These are phyloP conservation scores for Neolamprologus hecqui DNA, from an alignment of 2,113 vertebrate species.

Conservation along the genomic window DNA sequence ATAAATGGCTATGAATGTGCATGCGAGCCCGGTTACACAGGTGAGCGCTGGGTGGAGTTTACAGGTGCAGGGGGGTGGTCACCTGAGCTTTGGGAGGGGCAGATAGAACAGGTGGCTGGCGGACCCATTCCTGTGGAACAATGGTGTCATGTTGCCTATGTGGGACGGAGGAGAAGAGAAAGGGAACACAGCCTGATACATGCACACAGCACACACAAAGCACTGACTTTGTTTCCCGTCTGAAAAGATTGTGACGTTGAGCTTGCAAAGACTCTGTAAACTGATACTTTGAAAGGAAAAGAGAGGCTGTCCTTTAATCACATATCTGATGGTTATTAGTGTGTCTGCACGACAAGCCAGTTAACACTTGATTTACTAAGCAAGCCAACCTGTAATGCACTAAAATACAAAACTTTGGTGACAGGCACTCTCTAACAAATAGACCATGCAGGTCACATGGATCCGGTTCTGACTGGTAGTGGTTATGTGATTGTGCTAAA, in stretches of 20 bases:
- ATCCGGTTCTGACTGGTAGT: constrained; percentile 64
- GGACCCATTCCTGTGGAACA: constrained; percentile 41
- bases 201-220: constrained; percentile 48
- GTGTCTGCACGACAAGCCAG: neutral
- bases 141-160: constrained; percentile 61
- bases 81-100: constrained; percentile 50
- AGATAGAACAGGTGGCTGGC: constrained; percentile 65
- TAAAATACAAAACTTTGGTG: neutral
- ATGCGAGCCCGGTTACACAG: constrained; percentile 84
- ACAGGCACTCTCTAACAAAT: constrained; percentile 14
- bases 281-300: constrained; percentile 50
- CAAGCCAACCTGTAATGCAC: neutral
- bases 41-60: constrained; percentile 56
- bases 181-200: constrained; percentile 51
- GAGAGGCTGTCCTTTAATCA: constrained; percentile 26
- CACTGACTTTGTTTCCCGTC: constrained; percentile 46
- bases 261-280: constrained; percentile 45
- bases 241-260: constrained; percentile 54
- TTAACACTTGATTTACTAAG: neutral
- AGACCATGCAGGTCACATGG: neutral
- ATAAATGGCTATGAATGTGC: constrained; percentile 89
- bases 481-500: constrained; percentile 50
- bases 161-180: constrained; percentile 24
- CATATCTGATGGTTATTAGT: constrained; percentile 13
- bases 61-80: constrained; percentile 46